These are phyloP conservation scores for Myotis lucifugus DNA, from an alignment of 2,113 vertebrate genomes.

Conservation along the genomic window DNA sequence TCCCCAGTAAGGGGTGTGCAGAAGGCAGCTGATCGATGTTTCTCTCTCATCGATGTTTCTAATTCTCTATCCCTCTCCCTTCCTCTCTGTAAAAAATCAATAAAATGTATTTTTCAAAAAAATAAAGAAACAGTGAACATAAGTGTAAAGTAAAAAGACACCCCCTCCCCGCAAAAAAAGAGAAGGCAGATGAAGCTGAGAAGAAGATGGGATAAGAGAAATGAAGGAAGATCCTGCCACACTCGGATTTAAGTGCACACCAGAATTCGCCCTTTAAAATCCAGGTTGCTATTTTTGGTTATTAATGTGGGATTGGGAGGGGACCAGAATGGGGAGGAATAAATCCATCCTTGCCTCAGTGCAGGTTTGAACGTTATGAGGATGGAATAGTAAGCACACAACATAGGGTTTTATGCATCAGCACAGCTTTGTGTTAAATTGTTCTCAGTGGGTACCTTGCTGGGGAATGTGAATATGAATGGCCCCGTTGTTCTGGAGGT, in stretches of 20 bases:
- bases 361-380: neutral
- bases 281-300: neutral
- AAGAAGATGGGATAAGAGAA: neutral
- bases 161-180: neutral
- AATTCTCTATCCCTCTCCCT: no score
- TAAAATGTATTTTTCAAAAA: no score
- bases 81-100: no score
- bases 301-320: neutral
- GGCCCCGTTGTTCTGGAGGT: slow-evolving; percentile 53
- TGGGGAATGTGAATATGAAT: neutral
- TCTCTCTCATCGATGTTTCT: no score
- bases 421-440: slow-evolving; percentile 56
- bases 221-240: neutral
- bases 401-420: neutral
- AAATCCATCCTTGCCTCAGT: neutral
- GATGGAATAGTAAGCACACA: neutral
- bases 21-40: no score
- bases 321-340: neutral
- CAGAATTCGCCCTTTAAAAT: neutral
- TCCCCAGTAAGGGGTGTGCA: no score
- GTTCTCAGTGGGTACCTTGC: slow-evolving; percentile 53
- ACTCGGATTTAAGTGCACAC: neutral
- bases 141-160: neutral
- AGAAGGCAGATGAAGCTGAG: neutral
- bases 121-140: slow-evolving; percentile 64